Conservation (phyloP, 2,113 vertebrate species). For the Alaudala cheleensis region DNA sequence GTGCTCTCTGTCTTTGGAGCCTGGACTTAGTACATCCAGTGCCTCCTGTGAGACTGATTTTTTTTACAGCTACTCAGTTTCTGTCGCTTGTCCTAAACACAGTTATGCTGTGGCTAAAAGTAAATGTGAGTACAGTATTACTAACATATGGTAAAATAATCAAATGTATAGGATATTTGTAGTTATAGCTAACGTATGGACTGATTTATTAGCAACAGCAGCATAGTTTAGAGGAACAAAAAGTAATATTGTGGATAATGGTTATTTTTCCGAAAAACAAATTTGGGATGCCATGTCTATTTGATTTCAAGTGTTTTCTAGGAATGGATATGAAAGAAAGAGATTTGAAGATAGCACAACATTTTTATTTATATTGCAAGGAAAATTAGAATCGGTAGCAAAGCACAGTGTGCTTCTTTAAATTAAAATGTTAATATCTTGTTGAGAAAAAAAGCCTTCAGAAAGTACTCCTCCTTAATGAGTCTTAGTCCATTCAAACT, state of each 20-base stretch:
- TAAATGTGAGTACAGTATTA: background rate
- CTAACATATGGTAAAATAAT: background rate
- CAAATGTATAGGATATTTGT: background rate
- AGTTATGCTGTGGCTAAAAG: background rate
- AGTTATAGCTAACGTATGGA: background rate
- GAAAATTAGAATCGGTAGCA: background rate
- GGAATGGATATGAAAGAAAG: background rate
- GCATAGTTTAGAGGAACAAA: background rate
- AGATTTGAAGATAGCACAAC: background rate
- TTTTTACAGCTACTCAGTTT: background rate
- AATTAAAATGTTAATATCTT: background rate
- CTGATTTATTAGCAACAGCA: background rate
- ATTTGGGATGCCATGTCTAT: background rate
- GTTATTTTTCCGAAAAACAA: background rate
- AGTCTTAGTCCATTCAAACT: background rate
- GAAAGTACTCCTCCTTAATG: background rate
- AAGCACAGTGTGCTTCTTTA: background rate
- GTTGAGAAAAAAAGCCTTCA: background rate
- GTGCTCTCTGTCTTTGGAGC: background rate
- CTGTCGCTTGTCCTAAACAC: background rate
- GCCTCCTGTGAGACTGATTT: background rate
- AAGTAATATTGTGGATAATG: background rate
- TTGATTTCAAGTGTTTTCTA: background rate
- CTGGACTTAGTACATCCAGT: background rate
- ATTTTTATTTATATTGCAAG: background rate